Evolutionary conservation across 2,797 vertebrate species (phyloP), one percentile per base, ranked within the genome.

Genomic region (Taenioides sp.): DNA sequence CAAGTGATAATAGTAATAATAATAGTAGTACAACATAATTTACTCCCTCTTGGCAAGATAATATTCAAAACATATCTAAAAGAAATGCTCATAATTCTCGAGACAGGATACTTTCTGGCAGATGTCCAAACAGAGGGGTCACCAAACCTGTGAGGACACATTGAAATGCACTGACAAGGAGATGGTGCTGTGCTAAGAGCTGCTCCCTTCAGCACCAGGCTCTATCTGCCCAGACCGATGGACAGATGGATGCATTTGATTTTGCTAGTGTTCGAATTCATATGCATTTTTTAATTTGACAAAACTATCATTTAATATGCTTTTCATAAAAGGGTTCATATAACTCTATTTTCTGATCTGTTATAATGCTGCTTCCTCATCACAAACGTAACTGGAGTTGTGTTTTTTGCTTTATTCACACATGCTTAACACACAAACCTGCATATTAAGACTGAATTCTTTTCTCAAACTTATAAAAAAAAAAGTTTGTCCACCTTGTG

Each of bases 131-230:
- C 22, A 23, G 23, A 27, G 40, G 11, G 43, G 63, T 65, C 63
- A 65, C 23, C 43, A 49, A 49, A 65, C 40, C 63, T 50, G 47
- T n/a, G 11, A 55, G 50, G 50, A 65, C 63, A 49, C 62, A 23
- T 65, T 65, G 7, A 47, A 25, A 65, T 65, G n/a, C 62, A 49
- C 63, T 65, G 63, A 65, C 22, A 65, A 65, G 40, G 60, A 62
- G 31, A 62, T 31, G 60, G 61, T 40, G 34, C 20, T 22, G 62
- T 37, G 28, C 58, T 28, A 60, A 43, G 60, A 40, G 60, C 31
- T 40, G 62, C 47, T 65, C 27, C 43, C 47, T 23, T 23, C n/a
- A 65, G 23, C 6, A 65, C 52, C 65, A 31, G 65, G 18, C 25
- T 50, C 23, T 7, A 49, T 66, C 25, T 66, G 65, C 49, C 65